Evolutionary conservation across 2,797 vertebrate genomes (phyloP), one percentile per base, ranked within the genome.

Genomic region (Hafferia zeledoni): DNA sequence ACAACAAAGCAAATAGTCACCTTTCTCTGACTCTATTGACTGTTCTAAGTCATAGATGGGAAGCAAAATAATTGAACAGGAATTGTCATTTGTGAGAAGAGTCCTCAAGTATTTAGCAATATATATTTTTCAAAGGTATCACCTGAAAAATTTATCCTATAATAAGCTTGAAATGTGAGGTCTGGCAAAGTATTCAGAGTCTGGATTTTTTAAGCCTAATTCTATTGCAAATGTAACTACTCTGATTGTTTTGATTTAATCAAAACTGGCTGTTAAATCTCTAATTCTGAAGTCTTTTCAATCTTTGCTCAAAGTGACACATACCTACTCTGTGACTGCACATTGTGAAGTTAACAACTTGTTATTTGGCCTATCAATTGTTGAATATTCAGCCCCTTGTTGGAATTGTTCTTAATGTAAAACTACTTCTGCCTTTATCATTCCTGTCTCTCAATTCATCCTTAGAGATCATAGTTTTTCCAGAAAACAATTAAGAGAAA

Each of bases 351-450:
- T 95, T 96, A 97, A 97, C 95, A 97, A 85, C 95, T 96, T 95
- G 95, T 96, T 97, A 96, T 96, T 95, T 96, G 94, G 94, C 93
- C 96, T 95, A 96, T 96, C 95, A 95, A 83, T 94, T 94, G 71
- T 95, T 96, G 94, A 96, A 96, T 96, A 96, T 94, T 96, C 95
- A 97, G 86, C 83, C 94, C 27, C 83, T 93, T 84, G 77, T 55
- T 94, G 91, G 87, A 97, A 96, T 96, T 96, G 91, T 96, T 97
- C 88, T 95, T 95, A 96, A 97, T 96, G 95, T 96, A 96, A 97
- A 96, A 96, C 91, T 95, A 90, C 78, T 93, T 92, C 87, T 97
- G 92, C 74, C 87, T 95, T 96, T 94, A 94, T 94, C 41, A 59
- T 8, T 94, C 55, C 77, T 94, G 94, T 97, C 92, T 97, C 85